Conservation (phyloP, 1,140 invertebrate genomes). For the Dendrolimus kikuchii region DNA sequence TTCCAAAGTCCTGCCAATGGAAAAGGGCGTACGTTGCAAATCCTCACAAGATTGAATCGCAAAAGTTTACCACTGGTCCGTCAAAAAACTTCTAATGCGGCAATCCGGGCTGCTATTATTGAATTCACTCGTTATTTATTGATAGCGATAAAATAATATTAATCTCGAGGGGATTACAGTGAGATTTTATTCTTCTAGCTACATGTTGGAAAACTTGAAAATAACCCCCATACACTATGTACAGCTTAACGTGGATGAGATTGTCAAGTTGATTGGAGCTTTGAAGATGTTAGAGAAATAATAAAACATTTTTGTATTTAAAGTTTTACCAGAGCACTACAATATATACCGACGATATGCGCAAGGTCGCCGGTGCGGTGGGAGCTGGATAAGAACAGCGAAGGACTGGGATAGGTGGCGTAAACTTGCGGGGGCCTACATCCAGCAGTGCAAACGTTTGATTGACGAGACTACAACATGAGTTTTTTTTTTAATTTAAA, state of each 20-base stretch:
- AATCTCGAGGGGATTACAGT: constrained; percentile 62
- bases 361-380: too few species aligned
- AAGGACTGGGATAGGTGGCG: too few species aligned
- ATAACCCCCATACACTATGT: constrained; percentile 37
- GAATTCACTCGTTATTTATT: constrained; percentile 68
- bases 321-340: too few species aligned
- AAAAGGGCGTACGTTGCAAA: constrained; percentile 49
- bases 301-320: too few species aligned
- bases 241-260: constrained; percentile 39
- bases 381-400: too few species aligned
- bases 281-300: too few species aligned
- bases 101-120: constrained; percentile 45
- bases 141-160: constrained; percentile 71
- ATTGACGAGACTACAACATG: too few species aligned
- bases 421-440: too few species aligned
- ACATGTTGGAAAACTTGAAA: constrained; percentile 45
- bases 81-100: constrained; percentile 67
- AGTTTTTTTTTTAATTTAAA: too few species aligned
- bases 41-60: constrained; percentile 61
- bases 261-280: too few species aligned
- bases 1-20: constrained; percentile 25
- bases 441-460: too few species aligned
- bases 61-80: constrained; percentile 56
- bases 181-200: constrained; percentile 59
- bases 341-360: too few species aligned